These are phyloP conservation scores for Melanargia galathea DNA, from an alignment of 2,888 invertebrate genomes.

Conservation along the genomic window DNA sequence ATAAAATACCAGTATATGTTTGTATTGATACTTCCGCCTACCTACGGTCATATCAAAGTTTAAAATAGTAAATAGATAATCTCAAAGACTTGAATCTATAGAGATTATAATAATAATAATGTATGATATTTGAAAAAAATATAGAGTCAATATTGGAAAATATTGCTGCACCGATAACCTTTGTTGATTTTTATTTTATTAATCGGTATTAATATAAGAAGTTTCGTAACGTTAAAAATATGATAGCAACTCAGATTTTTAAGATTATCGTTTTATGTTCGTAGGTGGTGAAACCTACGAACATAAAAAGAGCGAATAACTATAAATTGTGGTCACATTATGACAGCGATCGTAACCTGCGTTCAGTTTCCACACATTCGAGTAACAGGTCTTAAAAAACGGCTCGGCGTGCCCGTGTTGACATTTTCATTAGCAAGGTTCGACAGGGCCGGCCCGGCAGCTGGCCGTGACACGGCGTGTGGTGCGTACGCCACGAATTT, in stretches of 20 bases:
- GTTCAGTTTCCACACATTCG: conserved; percentile 31
- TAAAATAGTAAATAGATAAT: neutral
- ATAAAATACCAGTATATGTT: conserved; percentile 19
- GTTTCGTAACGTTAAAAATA: conserved; percentile 5
- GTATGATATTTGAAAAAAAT: neutral
- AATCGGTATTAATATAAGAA: neutral
- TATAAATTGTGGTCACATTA: conserved; percentile 16
- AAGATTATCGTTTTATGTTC: neutral
- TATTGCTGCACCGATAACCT: neutral
- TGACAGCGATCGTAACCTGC: conserved; percentile 22
- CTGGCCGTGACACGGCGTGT: conserved; percentile 69
- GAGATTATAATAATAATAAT: neutral
- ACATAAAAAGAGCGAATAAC: conserved; percentile 6
- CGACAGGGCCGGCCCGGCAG: conserved; percentile 48
- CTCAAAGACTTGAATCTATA: neutral
- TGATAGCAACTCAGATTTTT: neutral
- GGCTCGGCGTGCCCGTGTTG: conserved; percentile 50
- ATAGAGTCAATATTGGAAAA: neutral
- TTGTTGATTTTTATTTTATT: neutral
- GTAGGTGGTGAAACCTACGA: conserved; percentile 8
- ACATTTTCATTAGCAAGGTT: conserved; percentile 71
- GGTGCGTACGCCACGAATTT: conserved; percentile 76
- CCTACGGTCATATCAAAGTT: neutral
- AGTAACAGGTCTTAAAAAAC: conserved; percentile 29
- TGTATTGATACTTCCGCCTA: neutral